Evolutionary conservation across 2,797 vertebrate genomes (phyloP).

Genomic region (Podarcis lilfordi): DNA sequence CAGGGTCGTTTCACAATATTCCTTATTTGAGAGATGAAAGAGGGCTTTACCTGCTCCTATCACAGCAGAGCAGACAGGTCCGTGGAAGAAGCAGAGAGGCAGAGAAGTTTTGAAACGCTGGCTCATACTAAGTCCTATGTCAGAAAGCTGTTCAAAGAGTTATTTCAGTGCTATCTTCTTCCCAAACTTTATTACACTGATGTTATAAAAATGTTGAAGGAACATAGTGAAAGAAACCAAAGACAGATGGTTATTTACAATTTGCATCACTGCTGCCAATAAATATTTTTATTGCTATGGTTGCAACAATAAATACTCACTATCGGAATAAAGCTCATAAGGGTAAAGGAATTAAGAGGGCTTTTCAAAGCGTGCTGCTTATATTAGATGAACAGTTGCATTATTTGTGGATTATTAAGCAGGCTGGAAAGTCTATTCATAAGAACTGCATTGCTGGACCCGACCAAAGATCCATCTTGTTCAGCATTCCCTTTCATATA

Average conservation of each 20-base stretch:
- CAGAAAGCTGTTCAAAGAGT: conserved; percentile 12
- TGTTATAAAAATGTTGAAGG: conserved; percentile 41
- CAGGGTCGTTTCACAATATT: not conserved
- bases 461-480: not conserved
- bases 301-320: conserved; percentile 57
- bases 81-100: not conserved
- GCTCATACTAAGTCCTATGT: not conserved
- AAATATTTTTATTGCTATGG: conserved; percentile 55
- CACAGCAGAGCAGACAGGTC: not conserved
- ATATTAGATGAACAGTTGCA: conserved; percentile 27
- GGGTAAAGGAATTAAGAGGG: conserved; percentile 51
- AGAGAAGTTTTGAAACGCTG: conserved; percentile 23
- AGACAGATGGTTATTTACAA: conserved; percentile 43
- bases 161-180: conserved; percentile 31
- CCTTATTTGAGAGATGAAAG: not conserved
- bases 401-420: conserved; percentile 44
- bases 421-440: not conserved
- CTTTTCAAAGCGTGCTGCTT: conserved; percentile 52
- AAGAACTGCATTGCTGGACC: not conserved
- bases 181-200: conserved; percentile 5
- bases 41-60: not conserved
- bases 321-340: conserved; percentile 47
- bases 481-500: not conserved
- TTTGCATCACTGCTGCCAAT: conserved; percentile 23
- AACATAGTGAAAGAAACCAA: conserved; percentile 39